A percentile compares a stretch with the other conserved stretches of the same genome.
phyloP scores from a whole-genome alignment of 2,888 invertebrate genomes.

The Thalpophila matura region DNA sequence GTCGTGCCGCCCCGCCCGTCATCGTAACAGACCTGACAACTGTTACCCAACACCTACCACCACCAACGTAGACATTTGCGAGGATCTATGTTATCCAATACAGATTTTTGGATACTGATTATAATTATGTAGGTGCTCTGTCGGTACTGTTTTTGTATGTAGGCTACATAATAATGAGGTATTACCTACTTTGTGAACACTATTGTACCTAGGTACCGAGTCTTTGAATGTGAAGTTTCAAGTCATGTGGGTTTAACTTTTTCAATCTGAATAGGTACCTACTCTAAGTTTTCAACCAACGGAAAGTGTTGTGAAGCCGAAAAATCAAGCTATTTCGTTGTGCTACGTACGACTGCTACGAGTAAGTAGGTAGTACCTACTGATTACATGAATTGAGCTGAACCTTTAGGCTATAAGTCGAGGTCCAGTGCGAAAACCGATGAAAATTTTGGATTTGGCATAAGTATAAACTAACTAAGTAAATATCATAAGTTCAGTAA shows the following conservation, averaged over 20 bases:
- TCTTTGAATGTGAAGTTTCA: conserved; percentile 1
- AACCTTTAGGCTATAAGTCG: too few relatives aligned
- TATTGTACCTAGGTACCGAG: too few relatives aligned
- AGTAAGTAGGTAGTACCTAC: too few relatives aligned
- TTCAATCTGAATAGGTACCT: background rate
- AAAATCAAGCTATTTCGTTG: too few relatives aligned
- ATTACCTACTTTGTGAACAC: too few relatives aligned
- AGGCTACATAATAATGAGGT: background rate
- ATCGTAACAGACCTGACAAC: conserved; percentile 49
- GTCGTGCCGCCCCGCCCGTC: conserved; percentile 16
- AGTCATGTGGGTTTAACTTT: background rate
- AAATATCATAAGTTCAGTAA: too few relatives aligned
- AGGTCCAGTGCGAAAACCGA: too few relatives aligned
- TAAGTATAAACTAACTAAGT: too few relatives aligned
- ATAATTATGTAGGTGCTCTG: background rate
- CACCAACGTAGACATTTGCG: conserved; percentile 41
- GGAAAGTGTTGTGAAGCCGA: background rate
- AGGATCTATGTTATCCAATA: conserved; percentile 40
- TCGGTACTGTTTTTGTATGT: background rate
- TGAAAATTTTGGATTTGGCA: too few relatives aligned
- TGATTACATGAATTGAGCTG: too few relatives aligned
- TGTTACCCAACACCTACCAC: conserved; percentile 62
- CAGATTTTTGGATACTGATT: conserved; percentile 17
- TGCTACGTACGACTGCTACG: too few relatives aligned
- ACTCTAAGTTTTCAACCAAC: too few relatives aligned